Percentiles rank a stretch among this genome's conserved stretches.
These are phyloP conservation scores for Istiophorus platypterus DNA, from an alignment of 2,113 vertebrate species.

Conservation along the genomic window DNA sequence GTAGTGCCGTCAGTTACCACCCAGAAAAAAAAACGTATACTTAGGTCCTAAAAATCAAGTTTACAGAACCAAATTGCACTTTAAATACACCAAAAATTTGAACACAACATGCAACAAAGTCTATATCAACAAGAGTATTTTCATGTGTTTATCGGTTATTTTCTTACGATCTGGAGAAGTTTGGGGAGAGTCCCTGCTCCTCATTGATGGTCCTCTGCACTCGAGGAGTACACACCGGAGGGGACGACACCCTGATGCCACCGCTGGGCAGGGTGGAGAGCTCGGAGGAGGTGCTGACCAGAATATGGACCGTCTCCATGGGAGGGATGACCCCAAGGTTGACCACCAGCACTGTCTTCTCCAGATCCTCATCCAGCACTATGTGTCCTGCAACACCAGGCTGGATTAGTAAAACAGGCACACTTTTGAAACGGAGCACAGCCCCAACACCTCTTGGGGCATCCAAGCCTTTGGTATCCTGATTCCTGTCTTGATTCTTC, in stretches of 20 bases:
- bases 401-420: not conserved
- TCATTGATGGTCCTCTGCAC: constrained; percentile 88
- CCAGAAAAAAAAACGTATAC: not conserved
- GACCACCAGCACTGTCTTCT: constrained; percentile 91
- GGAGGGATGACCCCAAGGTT: constrained; percentile 91
- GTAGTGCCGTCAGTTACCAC: not conserved
- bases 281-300: constrained; percentile 96
- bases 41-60: not conserved
- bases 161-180: constrained; percentile 86
- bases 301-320: constrained; percentile 90
- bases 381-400: constrained; percentile 83
- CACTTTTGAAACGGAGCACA: too few relatives aligned
- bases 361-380: constrained; percentile 92
- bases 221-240: constrained; percentile 89
- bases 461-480: not conserved
- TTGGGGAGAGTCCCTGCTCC: constrained; percentile 80
- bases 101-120: not conserved
- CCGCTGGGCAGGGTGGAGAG: constrained; percentile 91
- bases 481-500: not conserved
- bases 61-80: not conserved
- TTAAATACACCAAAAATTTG: not conserved
- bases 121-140: not conserved
- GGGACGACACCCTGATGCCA: constrained; percentile 89
- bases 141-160: not conserved
- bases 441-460: too few relatives aligned